Base-by-base conservation (phyloP, 2,888 invertebrate species). In the Drosophila mettleri region DNA sequence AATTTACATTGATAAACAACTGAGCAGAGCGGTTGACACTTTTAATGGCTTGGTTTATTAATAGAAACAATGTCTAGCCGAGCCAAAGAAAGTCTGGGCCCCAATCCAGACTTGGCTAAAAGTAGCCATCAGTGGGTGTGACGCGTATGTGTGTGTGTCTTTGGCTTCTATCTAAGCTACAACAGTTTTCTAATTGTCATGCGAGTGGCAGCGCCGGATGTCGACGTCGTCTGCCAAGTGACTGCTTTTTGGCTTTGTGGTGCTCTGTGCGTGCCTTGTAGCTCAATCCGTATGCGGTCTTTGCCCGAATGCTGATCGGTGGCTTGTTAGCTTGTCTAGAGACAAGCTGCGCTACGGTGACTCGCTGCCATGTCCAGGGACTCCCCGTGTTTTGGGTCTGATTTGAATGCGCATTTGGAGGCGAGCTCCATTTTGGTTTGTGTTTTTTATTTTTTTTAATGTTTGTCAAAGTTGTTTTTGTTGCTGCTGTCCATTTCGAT, bases 401-500 rank as follows among this genome's bases (percentile, higher is more conserved):
- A 76, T 86, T 82, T 82, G 85, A 82, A 85, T 82, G 82, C 85
- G 69, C 77, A 31, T 85, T 82, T 85, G 82, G 83, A 62, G 24
- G 64, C 20, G 61, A 57, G 46, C 49, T 59, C 80, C 84, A 72
- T 80, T 82, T 80, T 53, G 63, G 83, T 24, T 60, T 33, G 22
- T 57, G 54, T 69, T 46, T 74, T 46, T 74, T 73, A 20, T 27
- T 45, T 45, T 43, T 1, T 63, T 58, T 46, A 61, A 39, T 69
- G 52, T 69, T 34, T 70, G 64, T 65, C 52, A 65, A n/a, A n/a
- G n/a, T n/a, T n/a, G n/a, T 43, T 49, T 46, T 45, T 60, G 54
- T 58, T 29, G 53, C 68, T 58, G 74, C 67, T 78, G 83, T 67
- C 72, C 80, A 75, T 70, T 82, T 82, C 34, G 79, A 81, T 74